These are phyloP conservation scores for Hesperophylax magnus DNA, from an alignment of 1,140 invertebrate species.

Conservation along the genomic window DNA sequence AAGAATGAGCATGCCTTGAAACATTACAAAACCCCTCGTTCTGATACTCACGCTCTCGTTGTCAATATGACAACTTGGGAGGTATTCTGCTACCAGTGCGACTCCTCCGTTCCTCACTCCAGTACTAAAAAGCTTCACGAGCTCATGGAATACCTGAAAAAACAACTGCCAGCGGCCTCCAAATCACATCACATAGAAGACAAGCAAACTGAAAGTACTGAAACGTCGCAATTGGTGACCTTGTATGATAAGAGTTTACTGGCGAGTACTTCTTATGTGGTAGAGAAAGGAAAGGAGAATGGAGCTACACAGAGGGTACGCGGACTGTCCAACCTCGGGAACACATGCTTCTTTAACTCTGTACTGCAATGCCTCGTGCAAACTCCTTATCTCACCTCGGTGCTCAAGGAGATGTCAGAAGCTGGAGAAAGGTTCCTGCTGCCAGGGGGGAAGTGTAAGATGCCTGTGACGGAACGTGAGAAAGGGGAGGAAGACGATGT, in stretches of 20 bases:
- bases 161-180: constrained; percentile 60
- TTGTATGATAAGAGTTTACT: neutral
- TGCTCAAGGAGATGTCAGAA: constrained; percentile 79
- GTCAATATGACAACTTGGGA: constrained; percentile 76
- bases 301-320: constrained; percentile 64
- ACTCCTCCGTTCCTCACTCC: constrained; percentile 72
- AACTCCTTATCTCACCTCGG: constrained; percentile 84
- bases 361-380: constrained; percentile 93
- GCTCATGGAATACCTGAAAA: constrained; percentile 76
- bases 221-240: neutral
- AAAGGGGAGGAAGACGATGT: constrained; percentile 62
- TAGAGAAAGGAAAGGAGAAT: neutral
- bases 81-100: constrained; percentile 83
- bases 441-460: constrained; percentile 76
- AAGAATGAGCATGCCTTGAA: constrained; percentile 81
- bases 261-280: neutral
- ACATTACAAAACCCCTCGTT: constrained; percentile 83
- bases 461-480: constrained; percentile 48
- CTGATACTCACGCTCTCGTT: constrained; percentile 81
- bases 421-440: constrained; percentile 79
- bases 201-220: constrained; percentile 7
- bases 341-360: constrained; percentile 97
- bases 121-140: constrained; percentile 76
- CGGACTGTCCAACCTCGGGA: constrained; percentile 90
- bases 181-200: constrained; percentile 24